Percentiles rank a stretch among this genome's conserved stretches.
These are phyloP conservation scores for Aeoliscus strigatus DNA, from an alignment of 2,797 vertebrate species.

Conservation along the genomic window DNA sequence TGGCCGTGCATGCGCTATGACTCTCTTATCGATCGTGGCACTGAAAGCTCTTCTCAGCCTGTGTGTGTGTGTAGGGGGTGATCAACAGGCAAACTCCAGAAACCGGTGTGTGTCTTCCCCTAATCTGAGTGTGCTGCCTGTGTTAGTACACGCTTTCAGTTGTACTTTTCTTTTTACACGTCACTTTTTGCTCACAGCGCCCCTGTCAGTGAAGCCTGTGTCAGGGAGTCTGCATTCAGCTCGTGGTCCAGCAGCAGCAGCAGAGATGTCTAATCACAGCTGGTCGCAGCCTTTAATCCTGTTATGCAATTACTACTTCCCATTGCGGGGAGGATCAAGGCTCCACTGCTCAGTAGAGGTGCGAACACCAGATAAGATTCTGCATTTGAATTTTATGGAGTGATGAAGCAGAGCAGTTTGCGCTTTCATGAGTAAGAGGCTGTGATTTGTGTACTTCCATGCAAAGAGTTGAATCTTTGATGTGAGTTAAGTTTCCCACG, in stretches of 20 bases:
- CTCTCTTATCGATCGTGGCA: slow-evolving; percentile 59
- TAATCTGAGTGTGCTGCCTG: no score
- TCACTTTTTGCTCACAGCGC: slow-evolving; percentile 63
- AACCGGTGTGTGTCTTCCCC: no score
- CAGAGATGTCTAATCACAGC: slow-evolving; percentile 27
- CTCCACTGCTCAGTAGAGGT: slow-evolving; percentile 3
- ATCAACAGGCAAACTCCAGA: no score
- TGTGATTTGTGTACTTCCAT: slow-evolving; percentile 11
- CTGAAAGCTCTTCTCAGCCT: slow-evolving; percentile 29
- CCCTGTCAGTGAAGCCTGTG: slow-evolving; percentile 68
- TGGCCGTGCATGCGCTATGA: slow-evolving; percentile 41
- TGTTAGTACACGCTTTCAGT: no score
- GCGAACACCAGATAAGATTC: slow-evolving; percentile 6
- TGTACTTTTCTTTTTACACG: no score
- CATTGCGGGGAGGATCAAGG: slow-evolving; percentile 19
- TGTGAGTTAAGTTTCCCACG: slow-evolving; percentile 8
- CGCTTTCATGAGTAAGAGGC: no score
- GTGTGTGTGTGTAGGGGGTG: slow-evolving; percentile 10
- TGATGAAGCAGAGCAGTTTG: no score
- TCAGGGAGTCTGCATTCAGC: slow-evolving; percentile 53
- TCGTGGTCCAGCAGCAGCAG: slow-evolving; percentile 15
- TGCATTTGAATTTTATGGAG: no score
- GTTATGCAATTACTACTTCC: slow-evolving; percentile 26
- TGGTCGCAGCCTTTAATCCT: slow-evolving; percentile 32
- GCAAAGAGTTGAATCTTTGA: slow-evolving; percentile 5